phyloP scores from a whole-genome alignment of 2,888 invertebrate species.

The Mycalesis mineus region DNA sequence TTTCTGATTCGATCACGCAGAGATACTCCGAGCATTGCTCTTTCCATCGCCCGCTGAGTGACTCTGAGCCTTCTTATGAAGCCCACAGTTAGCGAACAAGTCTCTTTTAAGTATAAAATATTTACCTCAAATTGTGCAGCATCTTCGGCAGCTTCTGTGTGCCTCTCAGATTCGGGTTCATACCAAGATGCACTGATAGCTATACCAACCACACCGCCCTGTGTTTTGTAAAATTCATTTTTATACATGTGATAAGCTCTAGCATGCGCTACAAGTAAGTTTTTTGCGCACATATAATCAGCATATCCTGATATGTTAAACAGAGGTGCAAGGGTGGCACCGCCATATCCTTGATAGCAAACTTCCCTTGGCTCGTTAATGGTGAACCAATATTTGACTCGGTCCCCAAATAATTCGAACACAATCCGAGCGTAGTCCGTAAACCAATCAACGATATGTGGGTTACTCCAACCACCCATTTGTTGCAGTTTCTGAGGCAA shows the following conservation, averaged over 20 bases:
- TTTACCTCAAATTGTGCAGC: constrained; percentile 63
- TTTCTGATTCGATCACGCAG: too few species aligned
- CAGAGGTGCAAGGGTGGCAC: constrained; percentile 37
- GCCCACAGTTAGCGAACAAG: too few species aligned
- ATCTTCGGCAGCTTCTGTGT: constrained; percentile 58
- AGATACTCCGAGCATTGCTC: too few species aligned
- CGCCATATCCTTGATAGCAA: constrained; percentile 53
- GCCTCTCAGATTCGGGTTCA: constrained; percentile 59
- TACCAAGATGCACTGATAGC: constrained; percentile 31
- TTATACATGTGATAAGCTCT: constrained; percentile 47
- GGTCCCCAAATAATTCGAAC: constrained; percentile 54
- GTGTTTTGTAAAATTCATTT: constrained; percentile 37
- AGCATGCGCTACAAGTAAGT: constrained; percentile 70
- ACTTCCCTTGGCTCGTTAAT: constrained; percentile 66
- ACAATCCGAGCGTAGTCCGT: constrained; percentile 50
- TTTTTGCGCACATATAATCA: constrained; percentile 62
- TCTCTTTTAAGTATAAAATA: too few species aligned
- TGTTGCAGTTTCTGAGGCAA: constrained; percentile 61
- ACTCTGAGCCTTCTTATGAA: too few species aligned
- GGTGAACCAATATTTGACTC: constrained; percentile 67
- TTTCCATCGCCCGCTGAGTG: too few species aligned
- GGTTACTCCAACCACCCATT: constrained; percentile 65
- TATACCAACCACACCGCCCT: constrained; percentile 39
- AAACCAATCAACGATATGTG: constrained; percentile 52
- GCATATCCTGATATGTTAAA: constrained; percentile 50